phyloP scores from a whole-genome alignment of 2,797 vertebrate species.

The Gephyroberyx darwinii region DNA sequence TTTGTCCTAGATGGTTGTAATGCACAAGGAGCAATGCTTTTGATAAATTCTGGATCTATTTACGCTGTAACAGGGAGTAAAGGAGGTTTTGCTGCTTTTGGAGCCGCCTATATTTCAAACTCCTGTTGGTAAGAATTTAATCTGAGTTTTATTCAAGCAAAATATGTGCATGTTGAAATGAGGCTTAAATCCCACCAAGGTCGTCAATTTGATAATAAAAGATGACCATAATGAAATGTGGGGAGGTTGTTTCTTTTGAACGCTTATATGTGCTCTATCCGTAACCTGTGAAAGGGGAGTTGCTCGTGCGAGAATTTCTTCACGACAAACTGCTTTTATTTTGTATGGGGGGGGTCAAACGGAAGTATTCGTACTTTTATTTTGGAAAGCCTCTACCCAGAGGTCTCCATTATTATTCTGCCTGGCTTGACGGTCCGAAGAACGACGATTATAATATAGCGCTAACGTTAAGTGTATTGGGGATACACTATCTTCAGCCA shows the following conservation, averaged over 20 bases:
- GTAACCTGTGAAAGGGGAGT: neutral
- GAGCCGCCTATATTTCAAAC: too few species aligned
- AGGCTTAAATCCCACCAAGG: too few species aligned
- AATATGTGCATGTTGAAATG: too few species aligned
- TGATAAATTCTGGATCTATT: neutral
- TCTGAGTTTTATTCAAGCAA: too few species aligned
- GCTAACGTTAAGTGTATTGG: neutral
- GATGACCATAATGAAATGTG: too few species aligned
- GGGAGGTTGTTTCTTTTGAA: too few species aligned
- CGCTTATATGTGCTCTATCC: neutral
- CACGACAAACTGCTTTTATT: slow-evolving; percentile 58
- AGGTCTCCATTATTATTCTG: slow-evolving; percentile 79
- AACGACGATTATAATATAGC: slow-evolving; percentile 57
- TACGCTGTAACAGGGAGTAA: too few species aligned
- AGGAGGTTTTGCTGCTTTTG: too few species aligned
- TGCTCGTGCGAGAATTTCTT: neutral
- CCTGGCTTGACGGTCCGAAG: slow-evolving; percentile 75
- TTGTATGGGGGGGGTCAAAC: slow-evolving; percentile 56
- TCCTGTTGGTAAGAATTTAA: too few species aligned
- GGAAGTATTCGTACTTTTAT: slow-evolving; percentile 75
- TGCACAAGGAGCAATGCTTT: neutral
- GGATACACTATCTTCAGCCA: rapidly evolving
- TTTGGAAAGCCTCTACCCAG: slow-evolving; percentile 73
- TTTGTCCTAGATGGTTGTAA: neutral
- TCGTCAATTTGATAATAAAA: neutral